Percentiles rank a stretch among this genome's conserved stretches.
phyloP scores from a whole-genome alignment of 2,888 invertebrate species.

The Mythimna vitellina region DNA sequence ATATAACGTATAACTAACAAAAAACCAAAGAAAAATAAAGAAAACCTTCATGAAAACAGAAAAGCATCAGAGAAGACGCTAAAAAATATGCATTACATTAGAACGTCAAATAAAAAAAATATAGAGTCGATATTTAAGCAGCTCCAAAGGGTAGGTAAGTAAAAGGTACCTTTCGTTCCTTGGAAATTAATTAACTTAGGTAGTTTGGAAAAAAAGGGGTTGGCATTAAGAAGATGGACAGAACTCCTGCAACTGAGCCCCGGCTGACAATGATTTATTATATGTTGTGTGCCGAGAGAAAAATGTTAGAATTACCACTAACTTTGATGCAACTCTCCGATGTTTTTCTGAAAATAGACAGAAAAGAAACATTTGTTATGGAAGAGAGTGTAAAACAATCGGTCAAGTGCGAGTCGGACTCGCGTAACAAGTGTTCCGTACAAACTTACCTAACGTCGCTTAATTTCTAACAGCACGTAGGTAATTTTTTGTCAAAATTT shows the following conservation, averaged over 20 bases:
- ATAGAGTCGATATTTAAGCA: slow-evolving; percentile 34
- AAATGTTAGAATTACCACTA: slow-evolving; percentile 57
- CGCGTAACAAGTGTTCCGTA: too few relatives aligned
- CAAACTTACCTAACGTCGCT: too few relatives aligned
- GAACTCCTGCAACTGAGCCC: slow-evolving; percentile 73
- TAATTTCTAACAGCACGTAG: too few relatives aligned
- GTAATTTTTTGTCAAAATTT: too few relatives aligned
- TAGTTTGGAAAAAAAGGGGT: slow-evolving; percentile 69
- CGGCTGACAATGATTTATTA: slow-evolving; percentile 75
- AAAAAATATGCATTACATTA: slow-evolving; percentile 9
- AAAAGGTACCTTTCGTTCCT: slow-evolving; percentile 46
- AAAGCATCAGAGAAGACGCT: slow-evolving; percentile 4
- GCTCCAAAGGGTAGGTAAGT: slow-evolving; percentile 29
- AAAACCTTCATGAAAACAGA: slow-evolving; percentile 6
- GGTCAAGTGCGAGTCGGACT: neutral
- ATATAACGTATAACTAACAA: too few relatives aligned
- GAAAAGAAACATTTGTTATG: slow-evolving; percentile 1
- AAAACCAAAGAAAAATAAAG: neutral
- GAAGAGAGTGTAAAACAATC: neutral
- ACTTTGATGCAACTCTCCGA: slow-evolving; percentile 40
- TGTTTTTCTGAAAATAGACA: slow-evolving; percentile 24
- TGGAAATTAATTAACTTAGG: slow-evolving; percentile 64
- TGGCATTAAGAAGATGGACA: slow-evolving; percentile 73
- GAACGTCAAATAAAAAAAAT: slow-evolving; percentile 26
- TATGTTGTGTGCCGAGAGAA: slow-evolving; percentile 59